phyloP scores from a whole-genome alignment of 2,113 vertebrate genomes.

The Erythrolamprus reginae region DNA sequence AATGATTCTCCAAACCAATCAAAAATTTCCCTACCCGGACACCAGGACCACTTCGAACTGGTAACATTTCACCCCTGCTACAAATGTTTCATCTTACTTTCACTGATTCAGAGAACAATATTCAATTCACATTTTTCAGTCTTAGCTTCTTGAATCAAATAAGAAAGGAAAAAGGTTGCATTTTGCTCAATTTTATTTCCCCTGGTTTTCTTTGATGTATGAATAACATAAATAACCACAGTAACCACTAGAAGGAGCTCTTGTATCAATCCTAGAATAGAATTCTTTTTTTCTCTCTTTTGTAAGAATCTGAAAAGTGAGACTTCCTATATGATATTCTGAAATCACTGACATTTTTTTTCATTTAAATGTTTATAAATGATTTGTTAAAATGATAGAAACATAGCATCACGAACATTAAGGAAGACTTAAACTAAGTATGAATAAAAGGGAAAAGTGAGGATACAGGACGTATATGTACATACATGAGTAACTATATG shows the following conservation, averaged over 20 bases:
- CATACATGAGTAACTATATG: neutral
- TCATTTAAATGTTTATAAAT: neutral
- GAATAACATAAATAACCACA: neutral
- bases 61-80: too few species aligned
- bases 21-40: too few species aligned
- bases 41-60: too few species aligned
- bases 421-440: neutral
- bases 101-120: neutral
- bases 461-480: neutral
- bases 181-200: neutral
- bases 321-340: neutral
- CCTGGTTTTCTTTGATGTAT: neutral
- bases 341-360: neutral
- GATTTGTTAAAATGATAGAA: neutral
- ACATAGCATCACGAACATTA: neutral
- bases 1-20: too few species aligned
- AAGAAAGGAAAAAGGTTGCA: neutral
- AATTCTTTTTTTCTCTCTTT: neutral
- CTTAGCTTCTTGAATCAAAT: neutral
- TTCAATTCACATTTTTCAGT: neutral
- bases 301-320: neutral
- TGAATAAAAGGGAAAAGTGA: neutral
- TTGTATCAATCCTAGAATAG: neutral
- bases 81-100: neutral
- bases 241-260: neutral